A percentile compares a stretch with the other conserved stretches of the same genome.
These are phyloP conservation scores for Phalangium opilio DNA, from an alignment of 2,888 invertebrate genomes.

Conservation along the genomic window DNA sequence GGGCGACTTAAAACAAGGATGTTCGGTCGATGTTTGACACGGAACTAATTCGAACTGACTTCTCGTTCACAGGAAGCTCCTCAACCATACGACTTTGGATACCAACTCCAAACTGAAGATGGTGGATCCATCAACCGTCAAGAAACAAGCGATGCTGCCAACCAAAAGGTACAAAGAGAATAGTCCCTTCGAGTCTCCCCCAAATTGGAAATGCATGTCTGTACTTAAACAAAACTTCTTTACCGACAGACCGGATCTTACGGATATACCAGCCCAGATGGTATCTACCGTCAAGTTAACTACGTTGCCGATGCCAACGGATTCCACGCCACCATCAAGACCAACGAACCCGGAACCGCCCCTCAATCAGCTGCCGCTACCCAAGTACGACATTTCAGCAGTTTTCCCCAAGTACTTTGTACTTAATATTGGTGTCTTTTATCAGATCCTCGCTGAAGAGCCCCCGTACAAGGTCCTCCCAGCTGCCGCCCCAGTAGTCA, in stretches of 20 bases:
- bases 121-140: conserved; percentile 3
- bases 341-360: conserved; percentile 9
- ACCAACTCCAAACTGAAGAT: conserved; percentile 4
- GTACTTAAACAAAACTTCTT: too few species aligned
- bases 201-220: too few species aligned
- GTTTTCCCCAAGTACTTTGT: not conserved
- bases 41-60: too few species aligned
- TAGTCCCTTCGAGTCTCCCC: too few species aligned
- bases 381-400: not conserved
- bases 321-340: conserved; percentile 6
- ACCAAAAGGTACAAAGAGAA: not conserved
- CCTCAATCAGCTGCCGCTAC: conserved; percentile 3
- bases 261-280: conserved; percentile 4
- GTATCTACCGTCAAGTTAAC: conserved; percentile 7
- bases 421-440: not conserved
- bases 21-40: too few species aligned
- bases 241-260: conserved; percentile 3
- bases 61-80: not conserved
- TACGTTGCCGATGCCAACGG: conserved; percentile 6
- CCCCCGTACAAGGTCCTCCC: not conserved
- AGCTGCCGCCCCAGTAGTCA: too few species aligned
- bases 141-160: conserved; percentile 1
- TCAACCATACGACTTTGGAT: conserved; percentile 8
- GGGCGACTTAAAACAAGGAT: too few species aligned
- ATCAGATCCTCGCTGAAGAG: not conserved